These are phyloP conservation scores for Trichacis sp. DNA, from an alignment of 2,888 invertebrate species.

Conservation along the genomic window DNA sequence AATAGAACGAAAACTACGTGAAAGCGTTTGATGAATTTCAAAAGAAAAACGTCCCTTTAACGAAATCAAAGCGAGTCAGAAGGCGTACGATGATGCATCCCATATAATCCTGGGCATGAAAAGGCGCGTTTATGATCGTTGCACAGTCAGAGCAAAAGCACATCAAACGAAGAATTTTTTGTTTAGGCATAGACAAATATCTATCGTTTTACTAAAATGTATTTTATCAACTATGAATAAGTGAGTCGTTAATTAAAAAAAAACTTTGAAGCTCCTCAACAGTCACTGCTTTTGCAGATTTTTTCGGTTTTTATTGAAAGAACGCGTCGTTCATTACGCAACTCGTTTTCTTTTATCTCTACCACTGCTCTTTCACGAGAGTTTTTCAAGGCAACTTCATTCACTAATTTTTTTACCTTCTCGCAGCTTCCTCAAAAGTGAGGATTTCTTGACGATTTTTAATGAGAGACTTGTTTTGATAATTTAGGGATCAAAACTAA, in stretches of 20 bases:
- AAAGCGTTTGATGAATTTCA: too few relatives aligned
- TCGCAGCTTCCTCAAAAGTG: background rate
- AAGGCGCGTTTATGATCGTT: constrained; percentile 28
- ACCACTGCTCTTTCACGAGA: background rate
- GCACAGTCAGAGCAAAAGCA: constrained; percentile 19
- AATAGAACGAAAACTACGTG: too few relatives aligned
- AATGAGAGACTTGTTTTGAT: too few relatives aligned
- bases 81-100: too few relatives aligned
- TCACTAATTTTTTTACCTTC: background rate
- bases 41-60: too few relatives aligned
- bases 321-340: background rate
- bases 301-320: background rate
- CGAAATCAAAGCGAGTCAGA: background rate
- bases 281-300: background rate
- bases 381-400: background rate
- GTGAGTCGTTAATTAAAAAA: background rate
- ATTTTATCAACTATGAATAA: constrained; percentile 12
- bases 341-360: background rate
- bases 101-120: constrained; percentile 14
- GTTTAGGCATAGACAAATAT: too few relatives aligned
- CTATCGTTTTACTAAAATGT: too few relatives aligned
- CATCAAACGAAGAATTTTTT: constrained; percentile 33
- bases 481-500: too few relatives aligned
- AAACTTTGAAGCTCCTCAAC: background rate
- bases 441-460: too few relatives aligned